Conservation (phyloP, 2,888 invertebrate genomes). For the Globia sparganii region DNA sequence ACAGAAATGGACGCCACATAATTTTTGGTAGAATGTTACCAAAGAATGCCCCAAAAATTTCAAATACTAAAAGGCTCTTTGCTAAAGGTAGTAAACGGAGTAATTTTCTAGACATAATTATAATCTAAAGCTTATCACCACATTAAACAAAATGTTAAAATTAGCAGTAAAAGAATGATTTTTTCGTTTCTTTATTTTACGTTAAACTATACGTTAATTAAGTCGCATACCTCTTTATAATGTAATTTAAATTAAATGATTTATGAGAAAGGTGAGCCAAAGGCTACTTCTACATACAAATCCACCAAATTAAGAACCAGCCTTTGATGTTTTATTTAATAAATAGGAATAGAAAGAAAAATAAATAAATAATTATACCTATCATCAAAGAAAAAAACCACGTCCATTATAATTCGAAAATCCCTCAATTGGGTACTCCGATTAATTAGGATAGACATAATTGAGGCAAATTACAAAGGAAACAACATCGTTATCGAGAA, state of each 20-base stretch:
- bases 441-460: constrained; percentile 28
- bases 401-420: constrained; percentile 9
- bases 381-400: constrained; percentile 2
- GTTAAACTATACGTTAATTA: not conserved
- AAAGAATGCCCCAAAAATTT: constrained; percentile 31
- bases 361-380: constrained; percentile 1
- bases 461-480: constrained; percentile 34
- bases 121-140: not conserved
- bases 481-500: constrained; percentile 3
- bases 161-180: not conserved
- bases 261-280: not conserved
- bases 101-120: not conserved
- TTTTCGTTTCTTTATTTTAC: not conserved
- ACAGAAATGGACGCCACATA: constrained; percentile 11
- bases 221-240: not conserved
- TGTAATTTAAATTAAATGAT: not conserved
- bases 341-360: not conserved
- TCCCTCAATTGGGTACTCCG: constrained; percentile 1
- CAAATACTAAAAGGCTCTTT: constrained; percentile 40
- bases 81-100: not conserved
- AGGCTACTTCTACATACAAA: not conserved
- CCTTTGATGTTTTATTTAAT: not conserved
- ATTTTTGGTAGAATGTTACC: constrained; percentile 34
- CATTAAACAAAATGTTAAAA: not conserved
- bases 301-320: not conserved